Evolutionary conservation across 2,797 vertebrate genomes (phyloP), one percentile per base, ranked within the genome.

Genomic region (Lophotriccus pileatus): DNA sequence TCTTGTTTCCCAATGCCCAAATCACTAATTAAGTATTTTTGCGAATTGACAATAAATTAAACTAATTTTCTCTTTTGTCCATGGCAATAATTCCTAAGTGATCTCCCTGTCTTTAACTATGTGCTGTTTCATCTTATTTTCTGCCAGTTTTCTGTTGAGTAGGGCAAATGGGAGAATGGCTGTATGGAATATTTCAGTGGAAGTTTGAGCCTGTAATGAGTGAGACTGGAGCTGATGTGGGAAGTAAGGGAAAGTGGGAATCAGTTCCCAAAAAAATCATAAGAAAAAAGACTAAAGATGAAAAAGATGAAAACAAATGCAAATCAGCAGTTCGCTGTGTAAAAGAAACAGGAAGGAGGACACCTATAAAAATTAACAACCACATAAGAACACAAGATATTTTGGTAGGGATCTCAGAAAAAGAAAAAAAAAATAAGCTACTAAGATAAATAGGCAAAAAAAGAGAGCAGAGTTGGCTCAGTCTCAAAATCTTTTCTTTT

Each of bases 381-480:
- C 52, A 1, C 28, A 11, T 43, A 27, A 60, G 53, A 68, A 44
- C 16, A 39, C 10, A 62, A n/a, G 18, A 19, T 4, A 34, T 75
- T 47, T 92, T 37, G 18, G 14, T 52, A 67, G 4, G 11, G 27
- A 75, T 5, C 8, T 20, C 10, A 30, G 22, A 44, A 52, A 37
- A 11, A 34, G 8, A 32, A 24, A 37, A 24, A 27, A 27, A 27
- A 28, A 18, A 18, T 10, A 21, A 10, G 0, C 5, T 22, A 37
- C 14, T 15, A 18, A 79, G 6, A 60, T 27, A 41, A 5, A 6
- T 3, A 23, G 23, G 14, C 47, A 8, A 55, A 55, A 73, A 78
- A 63, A 30, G 9, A 53, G 9, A 9, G 5, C 1, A 24, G 13
- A 1, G 2, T 27, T 16, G 3, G 7, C 3, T 74, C 44, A 58